Conservation (phyloP, 2,797 vertebrate genomes). For the Mormyrus hasselquistii region DNA sequence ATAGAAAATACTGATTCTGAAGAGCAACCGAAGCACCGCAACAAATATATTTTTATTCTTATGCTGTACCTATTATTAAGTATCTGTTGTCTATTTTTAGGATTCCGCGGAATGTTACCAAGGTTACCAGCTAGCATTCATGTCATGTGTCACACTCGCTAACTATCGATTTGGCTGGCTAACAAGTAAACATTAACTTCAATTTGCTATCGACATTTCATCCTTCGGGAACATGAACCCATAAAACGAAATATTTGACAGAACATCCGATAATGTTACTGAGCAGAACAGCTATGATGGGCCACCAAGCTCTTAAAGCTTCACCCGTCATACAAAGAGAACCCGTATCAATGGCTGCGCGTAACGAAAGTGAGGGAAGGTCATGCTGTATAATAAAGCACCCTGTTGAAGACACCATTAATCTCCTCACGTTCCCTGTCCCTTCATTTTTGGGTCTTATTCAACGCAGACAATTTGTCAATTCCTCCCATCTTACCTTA, state of each 20-base stretch:
- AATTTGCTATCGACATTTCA: not conserved
- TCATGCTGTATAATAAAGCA: not conserved
- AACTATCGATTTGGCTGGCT: not conserved
- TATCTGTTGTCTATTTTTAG: slow-evolving; percentile 5
- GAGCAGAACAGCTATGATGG: not conserved
- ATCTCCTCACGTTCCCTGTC: not conserved
- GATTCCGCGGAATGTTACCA: not conserved
- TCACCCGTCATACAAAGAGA: not conserved
- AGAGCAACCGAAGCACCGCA: not conserved
- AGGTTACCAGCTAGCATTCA: not conserved
- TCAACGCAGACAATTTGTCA: not conserved
- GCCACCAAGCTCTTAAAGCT: not conserved
- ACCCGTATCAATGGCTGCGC: not conserved
- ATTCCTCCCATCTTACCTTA: not conserved
- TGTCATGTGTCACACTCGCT: not conserved
- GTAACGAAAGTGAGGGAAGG: not conserved
- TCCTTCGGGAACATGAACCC: not conserved
- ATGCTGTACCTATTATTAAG: not conserved
- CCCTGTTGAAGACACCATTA: not conserved
- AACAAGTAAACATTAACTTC: not conserved
- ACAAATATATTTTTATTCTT: not conserved
- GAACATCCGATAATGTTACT: slow-evolving; percentile 1
- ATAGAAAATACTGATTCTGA: not conserved
- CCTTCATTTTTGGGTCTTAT: not conserved
- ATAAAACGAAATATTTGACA: not conserved